phyloP scores from a whole-genome alignment of 2,113 vertebrate genomes.

The Trogon melanurus region DNA sequence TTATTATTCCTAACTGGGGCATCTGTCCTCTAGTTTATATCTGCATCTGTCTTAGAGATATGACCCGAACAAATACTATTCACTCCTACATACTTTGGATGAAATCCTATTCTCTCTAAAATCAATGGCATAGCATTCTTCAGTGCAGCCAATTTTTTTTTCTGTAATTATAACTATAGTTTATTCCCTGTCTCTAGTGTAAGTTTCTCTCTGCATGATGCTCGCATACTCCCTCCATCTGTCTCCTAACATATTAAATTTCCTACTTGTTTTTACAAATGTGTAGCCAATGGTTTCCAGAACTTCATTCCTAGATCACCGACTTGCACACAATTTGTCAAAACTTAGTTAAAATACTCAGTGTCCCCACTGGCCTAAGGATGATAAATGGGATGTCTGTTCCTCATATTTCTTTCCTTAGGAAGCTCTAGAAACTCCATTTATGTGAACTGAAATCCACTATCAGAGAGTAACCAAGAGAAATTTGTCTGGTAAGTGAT shows the following conservation, averaged over 20 bases:
- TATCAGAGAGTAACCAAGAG: conserved; percentile 7
- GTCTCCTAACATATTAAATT: conserved; percentile 19
- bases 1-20: background rate
- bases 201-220: background rate
- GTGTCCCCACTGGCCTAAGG: background rate
- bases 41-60: background rate
- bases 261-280: conserved; percentile 39
- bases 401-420: conserved; percentile 38
- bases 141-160: background rate
- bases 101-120: conserved; percentile 3
- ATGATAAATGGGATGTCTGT: conserved; percentile 59
- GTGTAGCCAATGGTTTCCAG: conserved; percentile 39
- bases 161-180: background rate
- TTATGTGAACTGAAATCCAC: conserved; percentile 27
- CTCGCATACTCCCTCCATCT: conserved; percentile 31
- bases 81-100: background rate
- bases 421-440: conserved; percentile 44
- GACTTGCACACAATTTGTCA: conserved; percentile 48
- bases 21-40: background rate
- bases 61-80: background rate
- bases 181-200: background rate
- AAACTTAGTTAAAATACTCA: conserved; percentile 53
- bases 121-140: background rate
- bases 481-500: conserved; percentile 36
- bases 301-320: conserved; percentile 23